phyloP scores from a whole-genome alignment of 2,797 vertebrate species.

The Propithecus deckenii region DNA sequence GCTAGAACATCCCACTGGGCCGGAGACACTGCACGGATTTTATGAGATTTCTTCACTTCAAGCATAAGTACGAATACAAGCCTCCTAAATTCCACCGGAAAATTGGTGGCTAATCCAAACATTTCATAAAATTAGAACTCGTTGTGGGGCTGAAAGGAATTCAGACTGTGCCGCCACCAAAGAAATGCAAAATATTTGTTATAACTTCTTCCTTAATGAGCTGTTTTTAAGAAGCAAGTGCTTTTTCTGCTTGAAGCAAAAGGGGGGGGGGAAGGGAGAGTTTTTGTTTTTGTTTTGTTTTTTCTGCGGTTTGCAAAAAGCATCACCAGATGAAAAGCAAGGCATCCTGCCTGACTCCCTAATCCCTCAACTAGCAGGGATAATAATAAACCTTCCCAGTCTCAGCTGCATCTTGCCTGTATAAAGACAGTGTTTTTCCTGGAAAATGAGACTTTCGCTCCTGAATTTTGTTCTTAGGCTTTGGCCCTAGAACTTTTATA shows the following conservation, averaged over 20 bases:
- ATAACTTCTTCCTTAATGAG: slow-evolving; percentile 57
- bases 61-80: slow-evolving; percentile 43
- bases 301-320: slow-evolving; percentile 59
- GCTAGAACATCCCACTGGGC: slow-evolving; percentile 44
- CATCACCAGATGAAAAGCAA: slow-evolving; percentile 30
- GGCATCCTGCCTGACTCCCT: background rate
- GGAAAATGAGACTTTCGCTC: background rate
- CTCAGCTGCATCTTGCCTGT: background rate
- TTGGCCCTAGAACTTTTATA: background rate
- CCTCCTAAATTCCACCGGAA: slow-evolving; percentile 72
- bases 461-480: slow-evolving; percentile 1
- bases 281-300: slow-evolving; percentile 56
- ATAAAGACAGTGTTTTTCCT: background rate
- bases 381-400: background rate
- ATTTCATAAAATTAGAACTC: slow-evolving; percentile 72
- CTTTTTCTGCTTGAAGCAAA: slow-evolving; percentile 26
- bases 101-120: slow-evolving; percentile 75
- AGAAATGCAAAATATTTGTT: slow-evolving; percentile 74
- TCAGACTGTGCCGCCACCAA: background rate
- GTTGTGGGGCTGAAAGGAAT: slow-evolving; percentile 53
- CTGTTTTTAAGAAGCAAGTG: slow-evolving; percentile 72
- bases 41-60: background rate
- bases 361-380: background rate
- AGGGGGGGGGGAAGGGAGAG: background rate
- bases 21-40: background rate